Evolutionary conservation across 1,140 invertebrate genomes (phyloP).

Genomic region (Grapholita molesta): DNA sequence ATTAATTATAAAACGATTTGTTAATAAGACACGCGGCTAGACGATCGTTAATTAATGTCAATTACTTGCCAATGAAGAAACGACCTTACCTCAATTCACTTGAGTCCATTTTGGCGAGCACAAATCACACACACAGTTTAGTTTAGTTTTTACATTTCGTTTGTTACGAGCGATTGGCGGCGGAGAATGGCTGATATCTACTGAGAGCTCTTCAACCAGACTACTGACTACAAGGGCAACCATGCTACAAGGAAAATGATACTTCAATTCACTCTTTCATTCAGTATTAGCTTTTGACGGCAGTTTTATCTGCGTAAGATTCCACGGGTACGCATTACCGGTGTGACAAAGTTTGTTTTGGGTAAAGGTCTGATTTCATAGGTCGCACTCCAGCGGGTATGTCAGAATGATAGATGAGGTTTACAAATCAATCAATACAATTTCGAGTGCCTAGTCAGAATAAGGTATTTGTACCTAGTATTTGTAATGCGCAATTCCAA

Average conservation of each 20-base stretch:
- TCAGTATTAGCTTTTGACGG: too few relatives aligned
- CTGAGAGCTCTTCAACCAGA: neutral
- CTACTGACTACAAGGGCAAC: neutral
- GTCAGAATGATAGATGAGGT: too few relatives aligned
- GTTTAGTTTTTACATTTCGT: neutral
- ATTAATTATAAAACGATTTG: neutral
- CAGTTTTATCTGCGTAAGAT: too few relatives aligned
- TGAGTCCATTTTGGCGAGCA: neutral
- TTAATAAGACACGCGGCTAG: neutral
- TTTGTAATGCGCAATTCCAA: too few relatives aligned
- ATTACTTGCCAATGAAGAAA: neutral
- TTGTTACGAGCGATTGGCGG: constrained; percentile 2
- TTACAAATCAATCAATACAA: too few relatives aligned
- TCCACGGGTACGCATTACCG: too few relatives aligned
- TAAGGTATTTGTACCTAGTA: too few relatives aligned
- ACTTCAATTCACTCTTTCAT: too few relatives aligned
- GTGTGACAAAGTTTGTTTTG: too few relatives aligned
- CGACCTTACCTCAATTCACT: neutral
- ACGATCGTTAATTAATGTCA: neutral
- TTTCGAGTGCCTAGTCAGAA: too few relatives aligned
- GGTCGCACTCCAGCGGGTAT: too few relatives aligned
- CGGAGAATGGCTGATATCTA: constrained; percentile 12
- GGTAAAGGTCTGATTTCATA: too few relatives aligned
- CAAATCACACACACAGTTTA: neutral
- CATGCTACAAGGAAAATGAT: neutral